Percentiles rank a stretch among this genome's conserved stretches.
Conservation (phyloP, 2,113 vertebrate genomes). For the Plectropomus leopardus region DNA sequence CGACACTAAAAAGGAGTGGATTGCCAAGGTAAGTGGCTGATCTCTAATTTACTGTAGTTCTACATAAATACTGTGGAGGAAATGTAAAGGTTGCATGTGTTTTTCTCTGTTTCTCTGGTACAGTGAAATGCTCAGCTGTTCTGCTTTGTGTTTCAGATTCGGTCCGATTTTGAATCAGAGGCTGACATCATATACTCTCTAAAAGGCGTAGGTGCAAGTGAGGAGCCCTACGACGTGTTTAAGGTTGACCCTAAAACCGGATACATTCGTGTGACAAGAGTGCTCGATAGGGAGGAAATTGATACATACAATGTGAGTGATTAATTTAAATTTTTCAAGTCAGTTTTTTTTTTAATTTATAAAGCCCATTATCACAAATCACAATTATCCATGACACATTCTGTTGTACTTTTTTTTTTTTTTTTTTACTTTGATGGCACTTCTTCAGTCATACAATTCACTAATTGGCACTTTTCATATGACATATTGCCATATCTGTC, state of each 20-base stretch:
- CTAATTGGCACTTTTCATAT: not conserved
- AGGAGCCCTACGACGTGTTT: slow-evolving; percentile 88
- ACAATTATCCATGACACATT: too few species aligned
- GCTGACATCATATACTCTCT: slow-evolving; percentile 85
- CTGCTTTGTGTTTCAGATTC: slow-evolving; percentile 85
- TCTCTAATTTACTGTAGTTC: too few species aligned
- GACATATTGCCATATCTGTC: not conserved
- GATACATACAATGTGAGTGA: slow-evolving; percentile 77
- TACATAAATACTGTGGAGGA: too few species aligned
- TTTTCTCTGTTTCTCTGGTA: too few species aligned
- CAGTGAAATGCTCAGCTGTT: too few species aligned
- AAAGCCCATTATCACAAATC: too few species aligned
- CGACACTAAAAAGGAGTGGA: slow-evolving; percentile 79
- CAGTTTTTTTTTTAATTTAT: too few species aligned
- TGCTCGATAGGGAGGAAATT: slow-evolving; percentile 88
- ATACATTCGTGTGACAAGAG: slow-evolving; percentile 86
- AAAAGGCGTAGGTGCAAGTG: slow-evolving; percentile 85
- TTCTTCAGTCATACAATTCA: not conserved
- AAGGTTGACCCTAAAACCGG: slow-evolving; percentile 87
- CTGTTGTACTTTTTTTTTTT: too few species aligned
- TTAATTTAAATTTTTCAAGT: too few species aligned
- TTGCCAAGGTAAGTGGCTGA: slow-evolving; percentile 85
- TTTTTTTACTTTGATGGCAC: not conserved
- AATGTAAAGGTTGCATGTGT: too few species aligned
- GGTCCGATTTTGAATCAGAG: slow-evolving; percentile 85